These are phyloP conservation scores for Glossosoma conforme DNA, from an alignment of 1,140 invertebrate species.

Conservation along the genomic window DNA sequence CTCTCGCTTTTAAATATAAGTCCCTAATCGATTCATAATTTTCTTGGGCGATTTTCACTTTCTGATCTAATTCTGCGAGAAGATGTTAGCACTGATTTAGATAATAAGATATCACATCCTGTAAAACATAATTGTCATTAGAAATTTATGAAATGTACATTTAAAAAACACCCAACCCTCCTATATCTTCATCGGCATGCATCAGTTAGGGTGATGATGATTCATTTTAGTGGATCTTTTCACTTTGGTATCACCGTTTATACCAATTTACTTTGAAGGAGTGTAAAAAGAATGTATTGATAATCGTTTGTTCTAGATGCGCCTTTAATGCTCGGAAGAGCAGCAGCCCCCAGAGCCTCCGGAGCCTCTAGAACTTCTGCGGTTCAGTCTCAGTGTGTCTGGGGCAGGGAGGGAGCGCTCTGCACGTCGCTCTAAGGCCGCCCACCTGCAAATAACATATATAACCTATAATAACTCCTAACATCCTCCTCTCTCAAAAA, in stretches of 20 bases:
- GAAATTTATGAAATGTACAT: neutral
- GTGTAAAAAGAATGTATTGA: no score
- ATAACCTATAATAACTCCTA: neutral
- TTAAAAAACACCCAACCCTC: no score
- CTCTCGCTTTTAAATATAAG: constrained; percentile 19
- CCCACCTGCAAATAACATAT: constrained; percentile 45
- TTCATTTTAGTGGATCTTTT: no score
- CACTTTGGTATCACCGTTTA: no score
- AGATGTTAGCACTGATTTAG: constrained; percentile 25
- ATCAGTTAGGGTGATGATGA: no score
- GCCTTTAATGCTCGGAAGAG: no score
- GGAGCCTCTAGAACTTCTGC: no score
- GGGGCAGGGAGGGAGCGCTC: constrained; percentile 38
- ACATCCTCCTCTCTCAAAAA: neutral
- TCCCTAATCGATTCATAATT: constrained; percentile 20
- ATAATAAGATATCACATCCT: constrained; percentile 24
- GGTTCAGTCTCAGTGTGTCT: no score
- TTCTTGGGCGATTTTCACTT: constrained; percentile 9
- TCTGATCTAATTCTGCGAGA: constrained; percentile 20
- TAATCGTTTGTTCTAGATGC: no score
- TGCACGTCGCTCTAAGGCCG: constrained; percentile 50
- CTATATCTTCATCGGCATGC: neutral
- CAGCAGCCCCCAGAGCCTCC: no score
- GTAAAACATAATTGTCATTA: constrained; percentile 25
- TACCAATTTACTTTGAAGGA: no score